Evolutionary conservation across 2,888 invertebrate genomes (phyloP).

Genomic region (Vandiemenella viatica): DNA sequence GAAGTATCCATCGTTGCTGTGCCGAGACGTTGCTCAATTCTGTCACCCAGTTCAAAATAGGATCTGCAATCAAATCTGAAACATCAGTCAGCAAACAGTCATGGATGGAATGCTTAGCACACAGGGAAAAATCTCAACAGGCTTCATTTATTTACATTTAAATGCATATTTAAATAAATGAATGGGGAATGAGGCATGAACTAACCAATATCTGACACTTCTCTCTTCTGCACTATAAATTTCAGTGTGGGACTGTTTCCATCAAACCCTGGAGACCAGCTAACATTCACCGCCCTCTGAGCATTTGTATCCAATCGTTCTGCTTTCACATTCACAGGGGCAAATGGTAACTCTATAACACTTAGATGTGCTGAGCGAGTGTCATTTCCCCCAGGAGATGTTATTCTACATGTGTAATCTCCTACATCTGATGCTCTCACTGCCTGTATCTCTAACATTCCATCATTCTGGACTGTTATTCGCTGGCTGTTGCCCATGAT

Average conservation of each 20-base stretch:
- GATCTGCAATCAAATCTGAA: slow-evolving; percentile 70
- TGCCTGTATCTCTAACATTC: slow-evolving; percentile 74
- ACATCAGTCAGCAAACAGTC: too few species aligned
- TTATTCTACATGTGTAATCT: slow-evolving; percentile 78
- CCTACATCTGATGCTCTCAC: slow-evolving; percentile 88
- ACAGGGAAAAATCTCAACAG: too few species aligned
- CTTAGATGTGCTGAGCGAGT: slow-evolving; percentile 67
- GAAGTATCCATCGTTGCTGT: slow-evolving; percentile 57
- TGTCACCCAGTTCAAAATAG: slow-evolving; percentile 74
- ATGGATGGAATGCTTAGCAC: too few species aligned
- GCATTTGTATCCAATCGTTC: slow-evolving; percentile 36
- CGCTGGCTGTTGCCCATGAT: slow-evolving; percentile 50
- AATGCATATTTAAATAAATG: too few species aligned
- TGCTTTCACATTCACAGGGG: slow-evolving; percentile 78
- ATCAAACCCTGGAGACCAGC: slow-evolving; percentile 92
- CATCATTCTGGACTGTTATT: slow-evolving; percentile 60
- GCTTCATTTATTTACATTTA: too few species aligned
- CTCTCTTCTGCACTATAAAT: slow-evolving; percentile 81
- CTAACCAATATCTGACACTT: slow-evolving; percentile 74
- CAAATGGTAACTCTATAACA: slow-evolving; percentile 90
- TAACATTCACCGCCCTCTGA: slow-evolving; percentile 70
- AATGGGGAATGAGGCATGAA: too few species aligned
- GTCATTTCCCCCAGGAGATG: slow-evolving; percentile 85
- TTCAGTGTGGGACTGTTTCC: slow-evolving; percentile 90
- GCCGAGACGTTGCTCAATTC: slow-evolving; percentile 74